These are phyloP conservation scores for Drosophila miranda DNA, from an alignment of 1,140 invertebrate genomes.

Conservation along the genomic window DNA sequence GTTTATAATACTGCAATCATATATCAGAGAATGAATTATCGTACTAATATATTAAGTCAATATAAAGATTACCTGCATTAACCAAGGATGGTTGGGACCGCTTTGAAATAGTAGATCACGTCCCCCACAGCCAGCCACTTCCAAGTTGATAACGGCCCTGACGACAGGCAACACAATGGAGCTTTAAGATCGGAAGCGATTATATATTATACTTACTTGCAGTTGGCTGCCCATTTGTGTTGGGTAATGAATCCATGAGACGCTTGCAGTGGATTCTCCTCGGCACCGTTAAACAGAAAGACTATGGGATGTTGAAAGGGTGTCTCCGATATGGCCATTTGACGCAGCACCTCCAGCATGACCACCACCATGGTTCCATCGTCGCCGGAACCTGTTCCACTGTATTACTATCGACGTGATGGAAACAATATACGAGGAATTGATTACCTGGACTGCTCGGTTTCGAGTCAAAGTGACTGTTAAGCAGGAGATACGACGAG, in stretches of 20 bases:
- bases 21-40: slow-evolving; percentile 82
- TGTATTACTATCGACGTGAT: background rate
- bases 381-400: slow-evolving; percentile 85
- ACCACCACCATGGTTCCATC: slow-evolving; percentile 92
- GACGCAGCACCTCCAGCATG: slow-evolving; percentile 91
- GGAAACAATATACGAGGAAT: background rate
- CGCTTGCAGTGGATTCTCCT: slow-evolving; percentile 84
- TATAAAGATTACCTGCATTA: slow-evolving; percentile 83
- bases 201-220: slow-evolving; percentile 60
- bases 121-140: slow-evolving; percentile 96
- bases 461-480: slow-evolving; percentile 97
- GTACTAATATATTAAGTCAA: slow-evolving; percentile 82
- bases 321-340: slow-evolving; percentile 49
- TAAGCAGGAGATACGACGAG: slow-evolving; percentile 88
- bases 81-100: slow-evolving; percentile 94
- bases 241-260: slow-evolving; percentile 91
- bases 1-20: slow-evolving; percentile 88
- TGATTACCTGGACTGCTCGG: slow-evolving; percentile 87
- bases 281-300: slow-evolving; percentile 95
- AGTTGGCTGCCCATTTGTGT: slow-evolving; percentile 88
- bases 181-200: slow-evolving; percentile 84
- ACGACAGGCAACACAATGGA: background rate
- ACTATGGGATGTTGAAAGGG: slow-evolving; percentile 83
- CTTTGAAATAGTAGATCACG: slow-evolving; percentile 96
- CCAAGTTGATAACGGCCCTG: slow-evolving; percentile 95